Evolutionary conservation across 1,140 invertebrate species (phyloP).

Genomic region (Thaumetopoea pityocampa): DNA sequence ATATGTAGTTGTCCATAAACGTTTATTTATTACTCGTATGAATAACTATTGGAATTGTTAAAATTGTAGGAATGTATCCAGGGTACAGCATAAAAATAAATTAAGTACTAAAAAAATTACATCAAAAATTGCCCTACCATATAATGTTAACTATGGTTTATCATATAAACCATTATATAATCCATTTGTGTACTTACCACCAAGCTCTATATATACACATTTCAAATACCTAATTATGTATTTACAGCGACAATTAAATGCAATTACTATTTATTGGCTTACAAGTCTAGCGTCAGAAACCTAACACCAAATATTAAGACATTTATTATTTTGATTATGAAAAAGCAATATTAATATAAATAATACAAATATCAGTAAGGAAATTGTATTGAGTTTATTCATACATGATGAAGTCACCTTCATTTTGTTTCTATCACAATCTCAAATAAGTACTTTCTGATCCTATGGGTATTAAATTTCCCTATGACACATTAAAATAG

Average conservation of each 20-base stretch:
- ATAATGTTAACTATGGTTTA: conserved; percentile 49
- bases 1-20: conserved; percentile 24
- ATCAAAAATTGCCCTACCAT: conserved; percentile 40
- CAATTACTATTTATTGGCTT: conserved; percentile 28
- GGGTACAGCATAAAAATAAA: conserved; percentile 59
- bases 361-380: no score
- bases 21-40: conserved; percentile 49
- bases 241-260: conserved; percentile 32
- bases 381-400: no score
- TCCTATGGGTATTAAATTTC: no score
- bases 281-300: no score
- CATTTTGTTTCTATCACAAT: no score
- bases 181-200: conserved; percentile 42
- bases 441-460: no score
- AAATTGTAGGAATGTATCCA: conserved; percentile 61
- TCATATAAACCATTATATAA: conserved; percentile 50
- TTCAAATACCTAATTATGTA: conserved; percentile 33
- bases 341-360: no score
- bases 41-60: conserved; percentile 54
- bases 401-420: no score
- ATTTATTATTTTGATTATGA: no score
- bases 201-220: conserved; percentile 48
- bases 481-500: no score
- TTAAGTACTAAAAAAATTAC: conserved; percentile 64
- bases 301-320: no score